Base-by-base conservation (phyloP, 1,140 invertebrate species). In the Dolichoris vasculosae region DNA sequence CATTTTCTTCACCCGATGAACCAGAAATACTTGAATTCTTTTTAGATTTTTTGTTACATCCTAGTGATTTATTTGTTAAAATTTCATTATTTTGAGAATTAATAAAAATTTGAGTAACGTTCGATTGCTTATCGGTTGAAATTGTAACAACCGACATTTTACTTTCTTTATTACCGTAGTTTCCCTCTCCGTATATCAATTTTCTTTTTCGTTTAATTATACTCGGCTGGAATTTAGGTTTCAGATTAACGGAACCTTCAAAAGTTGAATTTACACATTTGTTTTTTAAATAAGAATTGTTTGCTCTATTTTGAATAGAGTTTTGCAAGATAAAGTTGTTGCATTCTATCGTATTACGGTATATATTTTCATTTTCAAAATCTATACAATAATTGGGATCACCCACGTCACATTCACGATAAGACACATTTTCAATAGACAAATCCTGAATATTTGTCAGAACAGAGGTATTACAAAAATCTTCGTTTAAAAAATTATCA, bases 91-190 rank as follows among this genome's bases (percentile, higher is more conserved):
- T 91, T 20, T 89, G 90, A 17, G 89, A 93, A 83, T 93, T 93
- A 38, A 93, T 93, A 64, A 94, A 90, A 85, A 93, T 93, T 83
- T 93, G 92, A 0, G 93, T 94, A 88, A 90, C 91, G 59, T 93
- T 93, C 30, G 93, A 93, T 55, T 90, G 87, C 75, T 93, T 93
- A 77, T 93, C 91, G 0, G 91, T 92, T 0, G 92, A 93, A 87
- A 93, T 93, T 2, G 92, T 90, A 48, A 93, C 91, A 38, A 93
- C 90, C 15, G 93, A 89, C 92, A 93, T 92, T 35, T 90, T 87
- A 17, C 88, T 89, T 69, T 92, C 88, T 35, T 48, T 77, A 43
- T 7, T 48, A 38, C 32, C 40, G 6, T 32, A 78, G 46, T 13
- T 85, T 46, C 35, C 88, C 86, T 51, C 55, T 46, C 86, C 59